Evolutionary conservation across 2,888 invertebrate genomes (phyloP).

Genomic region (Mythimna lalbum): DNA sequence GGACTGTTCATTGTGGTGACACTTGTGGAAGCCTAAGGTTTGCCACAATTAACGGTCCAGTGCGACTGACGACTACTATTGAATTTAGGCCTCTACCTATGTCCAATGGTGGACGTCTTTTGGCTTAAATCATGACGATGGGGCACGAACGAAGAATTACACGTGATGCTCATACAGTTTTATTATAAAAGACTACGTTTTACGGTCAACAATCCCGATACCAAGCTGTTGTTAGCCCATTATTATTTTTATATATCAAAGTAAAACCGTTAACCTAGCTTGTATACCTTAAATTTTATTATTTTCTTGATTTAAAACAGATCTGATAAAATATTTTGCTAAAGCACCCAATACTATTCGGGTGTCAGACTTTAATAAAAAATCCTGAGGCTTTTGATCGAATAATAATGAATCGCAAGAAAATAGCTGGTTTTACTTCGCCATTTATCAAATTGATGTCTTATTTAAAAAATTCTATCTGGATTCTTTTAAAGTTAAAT

Average conservation of each 20-base stretch:
- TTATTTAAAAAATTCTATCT: constrained; percentile 30
- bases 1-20: too few species aligned
- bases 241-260: not conserved
- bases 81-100: too few species aligned
- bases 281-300: not conserved
- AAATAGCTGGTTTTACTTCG: constrained; percentile 22
- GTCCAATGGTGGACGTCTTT: too few species aligned
- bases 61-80: too few species aligned
- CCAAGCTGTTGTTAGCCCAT: not conserved
- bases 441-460: constrained; percentile 48
- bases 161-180: too few species aligned
- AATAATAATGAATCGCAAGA: constrained; percentile 41
- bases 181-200: too few species aligned
- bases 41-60: too few species aligned
- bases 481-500: constrained; percentile 36
- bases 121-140: too few species aligned
- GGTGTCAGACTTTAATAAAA: constrained; percentile 33
- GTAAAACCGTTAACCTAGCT: not conserved
- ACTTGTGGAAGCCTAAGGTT: too few species aligned
- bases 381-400: constrained; percentile 43
- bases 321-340: constrained; percentile 6
- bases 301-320: not conserved
- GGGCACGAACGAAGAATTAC: too few species aligned
- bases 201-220: too few species aligned
- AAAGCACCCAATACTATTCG: constrained; percentile 23